Evolutionary conservation across 2,113 vertebrate species (phyloP).

Genomic region (Corapipo altera): DNA sequence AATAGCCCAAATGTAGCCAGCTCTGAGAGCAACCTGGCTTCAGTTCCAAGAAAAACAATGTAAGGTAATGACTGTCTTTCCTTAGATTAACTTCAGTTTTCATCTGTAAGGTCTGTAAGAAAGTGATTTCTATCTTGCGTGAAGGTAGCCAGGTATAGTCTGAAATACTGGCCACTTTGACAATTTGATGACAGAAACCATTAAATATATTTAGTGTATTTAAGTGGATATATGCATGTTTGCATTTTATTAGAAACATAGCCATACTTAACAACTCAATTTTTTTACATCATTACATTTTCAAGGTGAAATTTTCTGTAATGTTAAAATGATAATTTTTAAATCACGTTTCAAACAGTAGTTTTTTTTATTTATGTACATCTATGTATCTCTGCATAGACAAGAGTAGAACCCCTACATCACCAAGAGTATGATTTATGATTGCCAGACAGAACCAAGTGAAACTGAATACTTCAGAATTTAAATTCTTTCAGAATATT

Average conservation of each 20-base stretch:
- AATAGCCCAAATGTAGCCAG: not conserved
- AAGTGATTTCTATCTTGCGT: not conserved
- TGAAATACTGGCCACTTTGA: not conserved
- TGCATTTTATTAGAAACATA: not conserved
- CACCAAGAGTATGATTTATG: not conserved
- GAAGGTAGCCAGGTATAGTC: not conserved
- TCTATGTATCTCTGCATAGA: not conserved
- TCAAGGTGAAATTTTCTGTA: not conserved
- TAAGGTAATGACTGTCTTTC: not conserved
- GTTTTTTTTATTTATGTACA: not conserved
- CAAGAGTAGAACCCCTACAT: not conserved
- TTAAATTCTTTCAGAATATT: not conserved
- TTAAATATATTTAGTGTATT: not conserved
- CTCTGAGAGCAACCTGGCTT: not conserved
- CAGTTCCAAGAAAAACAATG: not conserved
- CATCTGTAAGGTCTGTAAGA: not conserved
- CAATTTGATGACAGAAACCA: not conserved
- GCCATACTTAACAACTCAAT: not conserved
- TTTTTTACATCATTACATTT: not conserved
- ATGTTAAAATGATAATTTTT: not conserved
- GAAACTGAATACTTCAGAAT: not conserved
- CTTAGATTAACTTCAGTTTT: not conserved
- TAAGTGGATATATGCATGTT: accelerated
- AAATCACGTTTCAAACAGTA: not conserved
- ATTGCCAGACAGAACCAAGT: not conserved